Conservation (phyloP, 2,888 invertebrate species). For the Lepidocyrtinus sp. region DNA sequence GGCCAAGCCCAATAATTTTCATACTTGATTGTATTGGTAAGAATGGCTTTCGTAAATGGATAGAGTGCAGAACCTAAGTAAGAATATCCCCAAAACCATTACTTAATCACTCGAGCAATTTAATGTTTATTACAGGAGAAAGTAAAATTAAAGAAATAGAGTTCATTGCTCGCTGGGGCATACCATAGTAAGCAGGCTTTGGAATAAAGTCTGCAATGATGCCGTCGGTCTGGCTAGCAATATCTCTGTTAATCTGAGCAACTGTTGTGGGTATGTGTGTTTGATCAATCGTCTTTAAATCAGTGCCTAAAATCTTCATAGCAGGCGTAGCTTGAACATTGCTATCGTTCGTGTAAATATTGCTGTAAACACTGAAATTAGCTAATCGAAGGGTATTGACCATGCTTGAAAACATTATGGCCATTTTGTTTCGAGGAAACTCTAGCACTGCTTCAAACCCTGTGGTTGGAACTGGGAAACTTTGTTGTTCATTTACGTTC, state of each 20-base stretch:
- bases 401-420: conserved; percentile 65
- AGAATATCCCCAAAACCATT: no score
- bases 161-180: no score
- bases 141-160: no score
- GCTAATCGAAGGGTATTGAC: conserved; percentile 62
- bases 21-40: conserved; percentile 56
- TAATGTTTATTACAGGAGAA: no score
- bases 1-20: conserved; percentile 64
- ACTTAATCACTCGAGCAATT: no score
- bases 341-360: conserved; percentile 56
- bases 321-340: conserved; percentile 38
- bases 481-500: conserved; percentile 63
- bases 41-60: conserved; percentile 59
- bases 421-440: conserved; percentile 63
- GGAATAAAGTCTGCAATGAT: conserved; percentile 59
- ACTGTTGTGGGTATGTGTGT: conserved; percentile 32
- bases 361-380: conserved; percentile 59
- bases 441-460: conserved; percentile 64
- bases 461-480: conserved; percentile 55
- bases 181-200: conserved; percentile 50
- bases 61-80: conserved; percentile 52
- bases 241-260: conserved; percentile 49
- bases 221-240: conserved; percentile 48
- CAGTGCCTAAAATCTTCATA: conserved; percentile 61
- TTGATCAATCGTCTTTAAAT: conserved; percentile 41